Conservation (phyloP, 2,888 invertebrate genomes). For the Plebejus melissa region DNA sequence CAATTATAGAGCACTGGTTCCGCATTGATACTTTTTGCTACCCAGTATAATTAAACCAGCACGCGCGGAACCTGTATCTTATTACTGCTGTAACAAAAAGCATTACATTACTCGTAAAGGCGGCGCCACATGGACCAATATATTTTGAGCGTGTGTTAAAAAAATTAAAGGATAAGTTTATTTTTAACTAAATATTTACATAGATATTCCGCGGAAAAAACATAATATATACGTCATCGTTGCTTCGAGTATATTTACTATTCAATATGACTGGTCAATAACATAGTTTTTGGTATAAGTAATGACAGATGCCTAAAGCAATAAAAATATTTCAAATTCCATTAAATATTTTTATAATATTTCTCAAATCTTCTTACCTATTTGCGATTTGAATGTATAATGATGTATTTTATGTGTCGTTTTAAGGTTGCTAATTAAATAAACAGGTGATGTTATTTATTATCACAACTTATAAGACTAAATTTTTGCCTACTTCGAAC, state of each 20-base stretch:
- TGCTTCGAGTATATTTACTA: not conserved
- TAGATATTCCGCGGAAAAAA: not conserved
- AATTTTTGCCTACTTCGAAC: slow-evolving; percentile 2
- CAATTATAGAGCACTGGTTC: slow-evolving; percentile 51
- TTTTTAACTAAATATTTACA: not conserved
- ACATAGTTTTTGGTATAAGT: not conserved
- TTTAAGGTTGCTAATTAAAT: slow-evolving; percentile 26
- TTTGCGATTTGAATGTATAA: slow-evolving; percentile 26
- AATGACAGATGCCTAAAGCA: not conserved
- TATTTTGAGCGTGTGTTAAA: not conserved
- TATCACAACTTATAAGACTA: slow-evolving; percentile 18
- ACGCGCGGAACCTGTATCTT: slow-evolving; percentile 33
- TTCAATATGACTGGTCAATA: not conserved
- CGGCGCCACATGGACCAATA: not conserved
- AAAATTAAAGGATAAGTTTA: not conserved
- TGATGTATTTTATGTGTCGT: slow-evolving; percentile 16
- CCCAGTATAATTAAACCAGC: slow-evolving; percentile 35
- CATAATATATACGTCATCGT: not conserved
- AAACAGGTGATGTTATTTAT: slow-evolving; percentile 22
- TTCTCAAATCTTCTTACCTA: not conserved
- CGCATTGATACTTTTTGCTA: slow-evolving; percentile 61
- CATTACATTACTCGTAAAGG: slow-evolving; percentile 30
- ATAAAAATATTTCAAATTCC: not conserved
- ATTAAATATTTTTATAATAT: slow-evolving; percentile 5
- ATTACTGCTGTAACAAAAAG: slow-evolving; percentile 25